Base-by-base conservation (phyloP, 2,888 invertebrate genomes). In the Melieria picta region DNA sequence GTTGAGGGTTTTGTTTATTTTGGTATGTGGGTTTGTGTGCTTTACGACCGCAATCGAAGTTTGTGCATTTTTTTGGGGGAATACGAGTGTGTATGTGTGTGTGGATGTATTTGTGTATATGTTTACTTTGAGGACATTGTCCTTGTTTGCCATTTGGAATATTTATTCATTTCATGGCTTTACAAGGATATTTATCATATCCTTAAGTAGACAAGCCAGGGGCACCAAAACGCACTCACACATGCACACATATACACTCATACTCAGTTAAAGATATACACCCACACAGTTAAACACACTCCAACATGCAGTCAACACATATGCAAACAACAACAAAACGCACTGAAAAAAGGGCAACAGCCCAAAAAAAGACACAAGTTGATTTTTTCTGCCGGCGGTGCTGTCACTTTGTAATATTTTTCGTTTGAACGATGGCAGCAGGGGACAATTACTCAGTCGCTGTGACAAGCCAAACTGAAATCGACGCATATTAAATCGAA, bases 101-200 rank as follows among this genome's bases (percentile, higher is more conserved):
- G 50, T 50, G 7, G 13, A 11, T 52, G 45, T 43, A 43, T 42
- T 66, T 42, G 58, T 16, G 11, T 58, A 48, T 63, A 48, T 62
- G 13, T 60, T 58, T 65, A 30, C 30, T 45, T 61, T 71, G 50
- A 75, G 75, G 69, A 77, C 76, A 73, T 71, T 77, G 79, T 72
- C 75, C 77, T 73, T 78, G 78, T 76, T 79, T 78, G 76, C 64
- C 52, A 47, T 52, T 50, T 11, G 50, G 73, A 77, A 75, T 76
- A 79, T 80, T 81, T 79, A 81, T 80, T 81, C 80, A 80, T 81
- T 80, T 81, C 78, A 78, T 80, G 78, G 81, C 78, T 79, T 79
- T 79, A 77, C 81, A 80, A 79, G 80, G 81, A 80, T 82, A 80
- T 80, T 80, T 80, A 81, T 80, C 80, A 80, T 80, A 80, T 77